Evolutionary conservation across 2,797 vertebrate species (phyloP), one percentile per base, ranked within the genome.

Genomic region (Apodemus agrarius): DNA sequence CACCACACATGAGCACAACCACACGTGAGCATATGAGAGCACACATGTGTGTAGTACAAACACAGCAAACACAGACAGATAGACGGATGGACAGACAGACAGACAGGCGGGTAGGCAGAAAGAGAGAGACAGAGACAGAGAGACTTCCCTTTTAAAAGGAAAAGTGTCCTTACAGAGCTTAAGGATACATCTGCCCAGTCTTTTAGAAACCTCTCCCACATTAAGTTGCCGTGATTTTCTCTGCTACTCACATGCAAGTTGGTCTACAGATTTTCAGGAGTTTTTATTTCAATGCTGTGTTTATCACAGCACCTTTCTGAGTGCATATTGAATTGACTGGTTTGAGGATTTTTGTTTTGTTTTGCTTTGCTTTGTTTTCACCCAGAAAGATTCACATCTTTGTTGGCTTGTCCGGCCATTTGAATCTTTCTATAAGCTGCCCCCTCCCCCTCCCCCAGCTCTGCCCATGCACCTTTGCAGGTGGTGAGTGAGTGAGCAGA

Each of bases 361-460:
- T 72, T 74, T 87, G 31, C 4, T 87, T 74, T 72, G 65, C 22
- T 72, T 72, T 74, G 67, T 16, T 92, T 91, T 24, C 59, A 76
- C 40, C 43, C 74, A 88, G 76, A 96, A 95, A 97, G 93, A 97
- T 95, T 94, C 88, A 95, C 84, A 96, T 94, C 95, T 90, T 65
- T 65, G 29, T 97, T 93, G 72, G 11, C 89, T 85, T 78, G 6
- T 93, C 91, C 72, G 61, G n/a, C 61, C 69, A 72, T 75, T 82
- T 94, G 61, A 93, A 89, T 96, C 93, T 97, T 96, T 97, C 96
- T 96, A 93, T 90, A 91, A 97, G 96, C 89, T n/a, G 6, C 0
- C 46, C 46, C 46, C 46, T 7, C 11, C 40, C 90, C 59, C 52
- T 5, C 78, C 7, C n/a, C 34, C 57, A 96, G 79, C 34, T 96